Base-by-base conservation (phyloP, 2,113 vertebrate species). In the Thamnophis sirtalis region DNA sequence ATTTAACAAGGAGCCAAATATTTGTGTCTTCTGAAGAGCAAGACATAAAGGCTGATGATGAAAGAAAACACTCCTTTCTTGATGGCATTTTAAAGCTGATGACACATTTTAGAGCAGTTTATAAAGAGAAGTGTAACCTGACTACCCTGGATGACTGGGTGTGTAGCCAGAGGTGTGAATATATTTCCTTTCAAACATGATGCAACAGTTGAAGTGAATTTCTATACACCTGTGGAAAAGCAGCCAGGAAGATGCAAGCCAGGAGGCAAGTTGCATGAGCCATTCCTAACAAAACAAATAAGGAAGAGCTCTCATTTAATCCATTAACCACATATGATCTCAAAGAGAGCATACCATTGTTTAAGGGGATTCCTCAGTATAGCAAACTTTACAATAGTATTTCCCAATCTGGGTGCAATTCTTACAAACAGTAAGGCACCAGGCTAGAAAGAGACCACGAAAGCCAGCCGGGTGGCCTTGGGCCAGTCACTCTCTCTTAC, bases 121-220 rank as follows among this genome's bases (percentile, higher is more conserved):
- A 93, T 92, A 94, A 96, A 3, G 63, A 89, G 43, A 91, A 87
- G 38, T 56, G 0, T 9, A 92, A 92, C 17, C 86, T 0, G 43
- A 93, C 92, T 63, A 80, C 91, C 93, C 58, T 63, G 54, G 89
- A 80, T 13, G 0, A 89, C 89, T 87, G 68, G 10, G 49, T 95
- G 92, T 48, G 54, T 94, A 88, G 9, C 60, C 28, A 21, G 53
- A 56, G 5, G 21, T 13, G 28, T 85, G 90, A 96, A 96, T 53
- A 86, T n/a, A 93, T 92, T 92, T 95, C 87, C 90, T 96, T 93
- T 95, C 90, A 93, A 50, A 51, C 91, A 9, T 96, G 96, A 96
- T 96, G 94, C 94, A 96, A 96, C n/a, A 91, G 4, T 0, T 0
- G 84, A 93, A 86, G 88, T 94, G 93, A 93, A 96, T 97, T 96